A percentile compares a stretch with the other conserved stretches of the same genome.
These are phyloP conservation scores for Serilophus lunatus DNA, from an alignment of 2,113 vertebrate genomes.

Conservation along the genomic window DNA sequence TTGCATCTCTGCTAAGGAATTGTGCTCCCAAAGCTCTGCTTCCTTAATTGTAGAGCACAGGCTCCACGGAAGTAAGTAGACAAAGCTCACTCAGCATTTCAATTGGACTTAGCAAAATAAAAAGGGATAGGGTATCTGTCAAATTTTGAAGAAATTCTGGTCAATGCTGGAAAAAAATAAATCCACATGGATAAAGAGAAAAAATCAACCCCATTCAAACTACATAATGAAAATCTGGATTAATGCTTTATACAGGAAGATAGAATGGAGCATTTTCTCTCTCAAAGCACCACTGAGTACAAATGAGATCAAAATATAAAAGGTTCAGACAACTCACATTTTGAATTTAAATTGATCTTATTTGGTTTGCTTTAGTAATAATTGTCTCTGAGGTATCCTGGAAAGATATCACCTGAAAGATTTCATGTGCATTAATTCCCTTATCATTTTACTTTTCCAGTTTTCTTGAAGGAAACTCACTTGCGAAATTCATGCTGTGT, in stretches of 20 bases:
- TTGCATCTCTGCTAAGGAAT: not conserved
- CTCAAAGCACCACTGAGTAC: not conserved
- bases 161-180: not conserved
- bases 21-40: not conserved
- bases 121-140: not conserved
- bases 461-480: not conserved
- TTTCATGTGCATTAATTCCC: not conserved
- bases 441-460: not conserved
- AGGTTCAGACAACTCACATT: not conserved
- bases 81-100: not conserved
- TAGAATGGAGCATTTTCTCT: not conserved
- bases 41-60: not conserved
- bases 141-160: not conserved
- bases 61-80: not conserved
- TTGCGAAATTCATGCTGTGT: not conserved
- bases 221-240: not conserved
- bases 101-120: not conserved
- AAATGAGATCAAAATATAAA: not conserved
- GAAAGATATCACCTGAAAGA: not conserved
- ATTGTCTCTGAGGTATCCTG: not conserved
- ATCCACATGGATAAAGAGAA: not conserved
- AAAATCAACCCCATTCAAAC: not conserved
- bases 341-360: slow-evolving; percentile 15
- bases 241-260: not conserved
- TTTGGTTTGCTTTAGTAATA: not conserved